Evolutionary conservation across 2,888 invertebrate species (phyloP).

Genomic region (Orthosia incerta): DNA sequence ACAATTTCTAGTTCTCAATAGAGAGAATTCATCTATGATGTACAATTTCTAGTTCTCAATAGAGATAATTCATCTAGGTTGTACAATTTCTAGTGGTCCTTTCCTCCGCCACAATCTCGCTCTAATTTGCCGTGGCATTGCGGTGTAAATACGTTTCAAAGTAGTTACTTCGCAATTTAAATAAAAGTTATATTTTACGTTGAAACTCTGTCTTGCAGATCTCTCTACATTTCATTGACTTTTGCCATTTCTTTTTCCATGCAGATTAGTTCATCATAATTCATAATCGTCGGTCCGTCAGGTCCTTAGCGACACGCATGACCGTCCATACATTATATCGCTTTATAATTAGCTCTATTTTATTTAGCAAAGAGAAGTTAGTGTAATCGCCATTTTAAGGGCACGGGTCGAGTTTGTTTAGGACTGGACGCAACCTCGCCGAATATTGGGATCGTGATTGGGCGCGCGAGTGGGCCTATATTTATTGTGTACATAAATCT

Average conservation of each 20-base stretch:
- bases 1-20: conserved; percentile 41
- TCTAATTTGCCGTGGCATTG: conserved; percentile 62
- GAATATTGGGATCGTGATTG: conserved; percentile 84
- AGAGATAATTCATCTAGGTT: conserved; percentile 44
- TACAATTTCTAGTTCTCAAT: conserved; percentile 40
- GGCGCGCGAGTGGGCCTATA: conserved; percentile 77
- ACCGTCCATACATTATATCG: conserved; percentile 48
- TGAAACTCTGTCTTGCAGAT: conserved; percentile 28
- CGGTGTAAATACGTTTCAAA: conserved; percentile 54
- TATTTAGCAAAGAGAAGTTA: conserved; percentile 58
- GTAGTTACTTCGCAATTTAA: conserved; percentile 55
- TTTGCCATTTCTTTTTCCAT: conserved; percentile 16
- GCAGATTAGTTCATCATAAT: conserved; percentile 32
- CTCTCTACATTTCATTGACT: conserved; percentile 34
- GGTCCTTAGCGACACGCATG: conserved; percentile 39
- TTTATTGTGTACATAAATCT: conserved; percentile 87
- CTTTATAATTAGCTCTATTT: conserved; percentile 56
- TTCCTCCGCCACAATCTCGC: conserved; percentile 46
- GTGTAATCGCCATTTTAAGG: conserved; percentile 76
- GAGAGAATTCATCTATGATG: conserved; percentile 44
- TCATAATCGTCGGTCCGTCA: conserved; percentile 1
- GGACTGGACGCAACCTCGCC: conserved; percentile 78
- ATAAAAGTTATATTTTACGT: conserved; percentile 52
- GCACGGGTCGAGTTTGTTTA: conserved; percentile 82
- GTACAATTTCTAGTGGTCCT: conserved; percentile 52